Evolutionary conservation across 2,113 vertebrate genomes (phyloP), one percentile per base, ranked within the genome.

Genomic region (Mormyrus iriodes): DNA sequence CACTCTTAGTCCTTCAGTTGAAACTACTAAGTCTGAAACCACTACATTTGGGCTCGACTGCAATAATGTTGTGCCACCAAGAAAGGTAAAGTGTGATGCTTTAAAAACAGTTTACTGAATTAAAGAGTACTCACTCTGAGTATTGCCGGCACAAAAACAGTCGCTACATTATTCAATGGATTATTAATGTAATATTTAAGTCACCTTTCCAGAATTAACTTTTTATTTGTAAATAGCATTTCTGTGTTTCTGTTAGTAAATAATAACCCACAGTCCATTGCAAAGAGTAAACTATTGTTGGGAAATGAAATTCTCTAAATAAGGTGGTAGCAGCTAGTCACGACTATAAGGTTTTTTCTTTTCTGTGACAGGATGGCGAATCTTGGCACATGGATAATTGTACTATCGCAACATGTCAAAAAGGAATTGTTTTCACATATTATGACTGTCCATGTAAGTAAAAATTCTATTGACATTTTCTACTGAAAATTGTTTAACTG

Each of bases 391-490:
- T 94, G 87, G 91, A 94, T 49, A 97, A 96, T 86, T 99, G 97
- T 90, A 96, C 95, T 2, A 95, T 92, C 90, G 92, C 96, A 52
- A 91, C 92, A 15, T 99, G 98, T 42, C 91, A 90, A 3, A 94
- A 96, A 89, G 90, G 97, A 65, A 91, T 95, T 0, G 85, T 97
- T 89, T 89, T 88, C 0, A 13, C 95, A 39, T 91, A 92, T 2
- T 96, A 97, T 3, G 94, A 96, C 58, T 99, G 98, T 93, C 93
- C 96, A 94, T 99, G 98, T 99, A 95, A 97, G 98, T 89, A 51
- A 87, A 35, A 17, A 24, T 48, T 46, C 42, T 24, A 44, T 46
- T 85, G 44, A 85, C 17, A n/a, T 85, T n/a, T 48, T 13, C 7
- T 46, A 83, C 15, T 85, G 79, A 46, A 83, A 8, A 24, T 6